Evolutionary conservation across 2,888 invertebrate genomes (phyloP).

Genomic region (Hirtodrosophila cameraria): DNA sequence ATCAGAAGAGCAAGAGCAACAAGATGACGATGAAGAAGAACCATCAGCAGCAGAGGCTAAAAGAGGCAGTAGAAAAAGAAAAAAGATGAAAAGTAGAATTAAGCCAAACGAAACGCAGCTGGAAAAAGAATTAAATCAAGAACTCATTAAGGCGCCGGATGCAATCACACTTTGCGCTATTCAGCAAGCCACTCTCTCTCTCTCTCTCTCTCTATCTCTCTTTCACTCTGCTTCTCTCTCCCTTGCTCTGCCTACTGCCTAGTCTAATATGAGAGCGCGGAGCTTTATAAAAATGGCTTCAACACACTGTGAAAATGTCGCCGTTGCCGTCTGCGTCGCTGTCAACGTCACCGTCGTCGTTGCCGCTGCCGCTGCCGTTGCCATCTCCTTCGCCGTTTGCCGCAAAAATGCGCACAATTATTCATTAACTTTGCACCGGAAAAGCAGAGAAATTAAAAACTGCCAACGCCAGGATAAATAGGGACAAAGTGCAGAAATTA

Average conservation of each 20-base stretch:
- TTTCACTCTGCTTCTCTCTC: neutral
- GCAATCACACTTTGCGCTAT: conserved; percentile 82
- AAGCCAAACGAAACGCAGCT: conserved; percentile 71
- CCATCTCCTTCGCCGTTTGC: conserved; percentile 65
- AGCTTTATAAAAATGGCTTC: conserved; percentile 62
- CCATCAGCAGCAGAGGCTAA: neutral
- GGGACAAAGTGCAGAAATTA: conserved; percentile 81
- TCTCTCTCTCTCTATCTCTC: neutral
- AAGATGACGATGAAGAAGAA: too few species aligned
- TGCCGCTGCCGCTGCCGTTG: conserved; percentile 18
- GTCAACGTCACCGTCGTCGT: conserved; percentile 10
- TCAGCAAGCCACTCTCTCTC: conserved; percentile 64
- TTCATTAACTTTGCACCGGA: conserved; percentile 83
- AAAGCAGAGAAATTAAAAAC: conserved; percentile 82
- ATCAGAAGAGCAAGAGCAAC: too few species aligned
- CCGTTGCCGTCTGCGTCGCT: conserved; percentile 26
- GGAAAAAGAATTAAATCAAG: conserved; percentile 82
- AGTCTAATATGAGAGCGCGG: conserved; percentile 32
- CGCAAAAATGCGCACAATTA: conserved; percentile 82
- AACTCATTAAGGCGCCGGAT: conserved; percentile 83
- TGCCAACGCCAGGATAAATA: conserved; percentile 82
- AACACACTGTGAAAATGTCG: conserved; percentile 63
- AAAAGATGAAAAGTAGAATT: conserved; percentile 40
- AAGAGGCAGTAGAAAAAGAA: neutral
- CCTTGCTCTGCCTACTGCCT: conserved; percentile 3